A percentile compares a stretch with the other conserved stretches of the same genome.
These are phyloP conservation scores for Equus quagga DNA, from an alignment of 2,113 vertebrate genomes.

Conservation along the genomic window DNA sequence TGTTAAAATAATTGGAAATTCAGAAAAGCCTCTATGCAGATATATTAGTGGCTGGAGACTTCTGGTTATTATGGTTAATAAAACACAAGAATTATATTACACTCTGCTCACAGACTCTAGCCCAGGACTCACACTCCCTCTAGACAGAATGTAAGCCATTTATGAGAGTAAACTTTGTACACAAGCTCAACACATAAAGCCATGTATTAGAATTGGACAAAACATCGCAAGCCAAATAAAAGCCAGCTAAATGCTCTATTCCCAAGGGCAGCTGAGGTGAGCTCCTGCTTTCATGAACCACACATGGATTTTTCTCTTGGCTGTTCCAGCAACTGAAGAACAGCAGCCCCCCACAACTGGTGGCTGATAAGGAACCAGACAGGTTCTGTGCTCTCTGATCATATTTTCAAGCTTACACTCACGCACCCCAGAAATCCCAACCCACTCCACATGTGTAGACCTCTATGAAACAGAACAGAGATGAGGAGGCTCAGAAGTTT, in stretches of 20 bases:
- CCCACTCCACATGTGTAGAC: not conserved
- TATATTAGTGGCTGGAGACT: constrained; percentile 81
- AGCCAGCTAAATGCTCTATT: constrained; percentile 52
- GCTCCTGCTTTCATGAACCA: not conserved
- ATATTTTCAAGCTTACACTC: not conserved
- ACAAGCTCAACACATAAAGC: constrained; percentile 67
- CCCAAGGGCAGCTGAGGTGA: not conserved
- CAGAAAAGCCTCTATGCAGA: constrained; percentile 77
- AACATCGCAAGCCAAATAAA: constrained; percentile 67
- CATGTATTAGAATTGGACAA: constrained; percentile 72
- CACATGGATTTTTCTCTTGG: not conserved
- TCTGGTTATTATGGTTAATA: constrained; percentile 87
- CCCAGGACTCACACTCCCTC: constrained; percentile 61
- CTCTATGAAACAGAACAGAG: not conserved
- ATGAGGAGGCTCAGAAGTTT: not conserved
- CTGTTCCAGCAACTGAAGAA: not conserved
- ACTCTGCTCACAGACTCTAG: constrained; percentile 79
- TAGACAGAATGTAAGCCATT: constrained; percentile 75
- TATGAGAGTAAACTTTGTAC: constrained; percentile 67
- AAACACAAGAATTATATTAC: constrained; percentile 85
- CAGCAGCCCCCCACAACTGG: not conserved
- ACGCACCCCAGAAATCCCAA: not conserved
- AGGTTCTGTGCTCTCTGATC: not conserved
- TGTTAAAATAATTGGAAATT: constrained; percentile 84
- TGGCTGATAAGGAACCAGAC: not conserved